Percentiles rank a stretch among this genome's conserved stretches.
Evolutionary conservation across 2,888 invertebrate genomes (phyloP).

Genomic region (Cryptus viduatorius): DNA sequence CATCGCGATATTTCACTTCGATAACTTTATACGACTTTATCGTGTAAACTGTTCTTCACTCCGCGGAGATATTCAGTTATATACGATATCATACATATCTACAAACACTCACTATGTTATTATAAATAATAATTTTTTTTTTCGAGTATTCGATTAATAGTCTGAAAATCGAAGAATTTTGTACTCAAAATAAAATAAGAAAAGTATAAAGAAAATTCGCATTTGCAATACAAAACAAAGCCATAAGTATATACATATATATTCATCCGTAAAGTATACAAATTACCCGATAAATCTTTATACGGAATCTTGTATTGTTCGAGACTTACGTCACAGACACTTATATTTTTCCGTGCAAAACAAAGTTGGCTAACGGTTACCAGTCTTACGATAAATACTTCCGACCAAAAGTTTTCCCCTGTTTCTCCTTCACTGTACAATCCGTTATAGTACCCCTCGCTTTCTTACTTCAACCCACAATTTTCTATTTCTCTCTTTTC

Average conservation of each 20-base stretch:
- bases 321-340: not conserved
- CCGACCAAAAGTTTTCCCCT: slow-evolving; percentile 56
- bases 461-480: slow-evolving; percentile 7
- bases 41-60: not conserved
- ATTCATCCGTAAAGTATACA: not conserved
- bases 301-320: slow-evolving; percentile 25
- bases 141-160: too few species aligned
- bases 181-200: not conserved
- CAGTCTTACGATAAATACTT: slow-evolving; percentile 64
- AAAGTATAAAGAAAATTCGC: not conserved
- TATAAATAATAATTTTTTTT: too few species aligned
- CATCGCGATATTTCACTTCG: slow-evolving; percentile 16
- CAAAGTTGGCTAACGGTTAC: slow-evolving; percentile 63
- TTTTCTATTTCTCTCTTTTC: not conserved
- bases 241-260: not conserved
- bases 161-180: too few species aligned
- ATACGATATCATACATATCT: too few species aligned
- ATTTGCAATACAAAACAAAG: not conserved
- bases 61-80: not conserved
- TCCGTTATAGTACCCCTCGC: slow-evolving; percentile 13
- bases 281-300: slow-evolving; percentile 36
- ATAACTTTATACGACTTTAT: not conserved
- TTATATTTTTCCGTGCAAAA: slow-evolving; percentile 43
- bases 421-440: slow-evolving; percentile 45
- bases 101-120: too few species aligned